A percentile compares a stretch with the other conserved stretches of the same genome.
phyloP scores from a whole-genome alignment of 2,797 vertebrate species.

The Podarcis lilfordi region DNA sequence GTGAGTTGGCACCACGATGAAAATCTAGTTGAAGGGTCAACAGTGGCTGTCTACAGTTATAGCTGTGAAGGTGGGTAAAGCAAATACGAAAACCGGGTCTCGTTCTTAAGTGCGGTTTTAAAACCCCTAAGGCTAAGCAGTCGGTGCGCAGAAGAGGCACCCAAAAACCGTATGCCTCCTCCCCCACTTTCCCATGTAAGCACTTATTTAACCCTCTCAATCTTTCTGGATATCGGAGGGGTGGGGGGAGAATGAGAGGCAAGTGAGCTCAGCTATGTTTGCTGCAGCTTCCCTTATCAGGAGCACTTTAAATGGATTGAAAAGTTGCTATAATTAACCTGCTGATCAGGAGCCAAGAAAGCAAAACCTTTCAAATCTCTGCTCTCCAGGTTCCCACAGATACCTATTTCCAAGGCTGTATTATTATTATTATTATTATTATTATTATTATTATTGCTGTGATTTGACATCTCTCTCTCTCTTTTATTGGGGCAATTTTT shows the following conservation, averaged over 20 bases:
- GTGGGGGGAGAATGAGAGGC: background rate
- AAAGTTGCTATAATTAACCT: slow-evolving; percentile 60
- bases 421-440: slow-evolving; percentile 2
- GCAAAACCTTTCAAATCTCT: slow-evolving; percentile 53
- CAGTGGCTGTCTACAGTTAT: slow-evolving; percentile 94
- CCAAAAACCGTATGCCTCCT: background rate
- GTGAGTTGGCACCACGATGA: slow-evolving; percentile 99
- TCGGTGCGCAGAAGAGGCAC: rapidly evolving
- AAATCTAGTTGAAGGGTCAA: slow-evolving; percentile 90
- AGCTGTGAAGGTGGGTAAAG: slow-evolving; percentile 83
- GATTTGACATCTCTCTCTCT: slow-evolving; percentile 37
- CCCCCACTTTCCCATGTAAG: background rate
- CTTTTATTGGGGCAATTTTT: slow-evolving; percentile 49
- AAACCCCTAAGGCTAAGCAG: background rate
- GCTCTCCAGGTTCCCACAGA: slow-evolving; percentile 37
- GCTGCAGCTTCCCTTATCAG: slow-evolving; percentile 19
- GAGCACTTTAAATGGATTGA: slow-evolving; percentile 31
- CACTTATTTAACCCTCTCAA: background rate
- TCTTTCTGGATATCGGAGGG: background rate
- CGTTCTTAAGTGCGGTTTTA: background rate
- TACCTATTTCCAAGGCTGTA: slow-evolving; percentile 53
- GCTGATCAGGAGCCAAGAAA: slow-evolving; percentile 54
- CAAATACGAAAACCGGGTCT: background rate
- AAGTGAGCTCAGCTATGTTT: slow-evolving; percentile 26
- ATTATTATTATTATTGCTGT: background rate